Conservation (phyloP, 2,113 vertebrate genomes). For the Callorhinus ursinus region DNA sequence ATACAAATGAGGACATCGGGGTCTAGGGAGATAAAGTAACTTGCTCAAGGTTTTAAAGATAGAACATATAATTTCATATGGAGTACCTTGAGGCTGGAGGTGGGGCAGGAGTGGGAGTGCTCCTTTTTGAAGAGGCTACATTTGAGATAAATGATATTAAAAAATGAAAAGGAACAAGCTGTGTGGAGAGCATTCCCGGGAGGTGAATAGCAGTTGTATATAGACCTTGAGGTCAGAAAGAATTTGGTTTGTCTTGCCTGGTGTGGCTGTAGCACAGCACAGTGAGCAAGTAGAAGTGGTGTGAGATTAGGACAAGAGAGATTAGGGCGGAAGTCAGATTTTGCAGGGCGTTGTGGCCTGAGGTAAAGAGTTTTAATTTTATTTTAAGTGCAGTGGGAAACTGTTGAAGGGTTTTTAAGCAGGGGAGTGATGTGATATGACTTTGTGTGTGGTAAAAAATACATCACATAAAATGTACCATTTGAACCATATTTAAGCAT, state of each 20-base stretch:
- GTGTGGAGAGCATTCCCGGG: neutral
- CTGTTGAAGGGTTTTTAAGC: neutral
- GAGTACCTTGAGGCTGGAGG: neutral
- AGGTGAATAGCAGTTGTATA: neutral
- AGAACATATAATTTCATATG: neutral
- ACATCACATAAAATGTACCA: neutral
- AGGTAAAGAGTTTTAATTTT: neutral
- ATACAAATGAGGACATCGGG: neutral
- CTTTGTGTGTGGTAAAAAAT: neutral
- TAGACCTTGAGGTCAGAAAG: neutral
- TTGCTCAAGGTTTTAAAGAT: conserved; percentile 20
- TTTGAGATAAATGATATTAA: conserved; percentile 12
- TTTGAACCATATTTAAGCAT: neutral
- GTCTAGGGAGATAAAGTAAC: neutral
- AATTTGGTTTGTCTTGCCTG: neutral
- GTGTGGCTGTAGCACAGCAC: neutral
- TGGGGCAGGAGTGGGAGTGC: neutral
- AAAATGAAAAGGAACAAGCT: neutral
- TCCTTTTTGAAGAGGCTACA: neutral
- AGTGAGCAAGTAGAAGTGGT: neutral
- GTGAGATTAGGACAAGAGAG: neutral
- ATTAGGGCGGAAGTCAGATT: neutral
- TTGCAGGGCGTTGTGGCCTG: neutral
- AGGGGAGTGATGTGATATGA: neutral
- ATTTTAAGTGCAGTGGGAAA: neutral